Evolutionary conservation across 1,140 invertebrate species (phyloP).

Genomic region (Harpegnathos saltator): DNA sequence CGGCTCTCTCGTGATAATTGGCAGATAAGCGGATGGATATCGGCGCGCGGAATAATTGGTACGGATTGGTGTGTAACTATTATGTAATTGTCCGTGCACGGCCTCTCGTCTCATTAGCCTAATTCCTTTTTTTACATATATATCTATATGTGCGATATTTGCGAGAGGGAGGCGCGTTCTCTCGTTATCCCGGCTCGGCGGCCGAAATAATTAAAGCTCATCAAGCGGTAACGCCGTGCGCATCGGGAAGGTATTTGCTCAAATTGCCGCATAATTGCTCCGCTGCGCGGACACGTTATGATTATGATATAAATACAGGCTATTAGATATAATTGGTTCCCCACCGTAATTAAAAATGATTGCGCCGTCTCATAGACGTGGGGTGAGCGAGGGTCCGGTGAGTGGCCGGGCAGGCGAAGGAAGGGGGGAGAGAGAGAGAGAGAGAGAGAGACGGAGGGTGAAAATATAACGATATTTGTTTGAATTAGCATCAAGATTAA

Average conservation of each 20-base stretch:
- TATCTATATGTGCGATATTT: constrained; percentile 5
- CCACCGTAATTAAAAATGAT: constrained; percentile 50
- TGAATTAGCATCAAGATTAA: constrained; percentile 58
- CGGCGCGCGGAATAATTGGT: not conserved
- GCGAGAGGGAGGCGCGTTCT: not conserved
- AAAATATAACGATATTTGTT: constrained; percentile 38
- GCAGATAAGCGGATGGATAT: not conserved
- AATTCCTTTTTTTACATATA: constrained; percentile 28
- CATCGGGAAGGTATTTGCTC: constrained; percentile 41
- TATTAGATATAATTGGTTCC: constrained; percentile 42
- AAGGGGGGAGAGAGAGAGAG: no score
- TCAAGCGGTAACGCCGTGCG: constrained; percentile 41
- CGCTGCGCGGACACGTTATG: constrained; percentile 5
- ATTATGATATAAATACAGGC: constrained; percentile 57
- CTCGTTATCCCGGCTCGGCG: constrained; percentile 22
- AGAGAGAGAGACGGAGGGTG: not conserved
- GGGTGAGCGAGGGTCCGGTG: no score
- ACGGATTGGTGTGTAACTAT: not conserved
- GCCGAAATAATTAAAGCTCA: constrained; percentile 47
- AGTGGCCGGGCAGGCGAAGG: no score
- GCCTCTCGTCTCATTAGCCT: constrained; percentile 27
- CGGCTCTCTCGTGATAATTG: no score
- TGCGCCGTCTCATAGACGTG: constrained; percentile 9
- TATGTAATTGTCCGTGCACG: constrained; percentile 1
- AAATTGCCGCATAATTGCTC: constrained; percentile 52